Percentiles rank a stretch among this genome's conserved stretches.
phyloP scores from a whole-genome alignment of 2,113 vertebrate genomes.

The Cettia cetti region DNA sequence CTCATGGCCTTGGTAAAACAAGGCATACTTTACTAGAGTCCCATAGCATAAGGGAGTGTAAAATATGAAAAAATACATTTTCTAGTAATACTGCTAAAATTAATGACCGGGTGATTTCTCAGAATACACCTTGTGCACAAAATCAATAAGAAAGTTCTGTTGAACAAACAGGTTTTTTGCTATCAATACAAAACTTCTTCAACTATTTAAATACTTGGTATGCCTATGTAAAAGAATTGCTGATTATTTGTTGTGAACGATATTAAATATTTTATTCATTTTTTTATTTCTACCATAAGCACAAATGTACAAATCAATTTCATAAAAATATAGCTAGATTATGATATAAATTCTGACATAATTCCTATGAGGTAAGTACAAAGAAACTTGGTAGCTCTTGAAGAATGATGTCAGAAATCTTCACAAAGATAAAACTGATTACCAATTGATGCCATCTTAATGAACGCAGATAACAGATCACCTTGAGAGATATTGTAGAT shows the following conservation, averaged over 20 bases:
- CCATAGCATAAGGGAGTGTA: neutral
- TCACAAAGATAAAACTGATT: neutral
- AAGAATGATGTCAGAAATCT: neutral
- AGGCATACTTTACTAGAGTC: neutral
- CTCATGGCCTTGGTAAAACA: neutral
- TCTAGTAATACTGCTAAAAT: neutral
- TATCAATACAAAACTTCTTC: neutral
- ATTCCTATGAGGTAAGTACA: neutral
- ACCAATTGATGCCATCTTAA: neutral
- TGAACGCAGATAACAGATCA: neutral
- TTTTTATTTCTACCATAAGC: neutral
- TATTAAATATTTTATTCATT: neutral
- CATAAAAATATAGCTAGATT: neutral
- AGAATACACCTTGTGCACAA: neutral
- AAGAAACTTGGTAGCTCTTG: neutral
- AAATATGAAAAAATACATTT: neutral
- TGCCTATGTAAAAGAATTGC: neutral
- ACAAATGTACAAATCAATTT: neutral
- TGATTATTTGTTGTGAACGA: neutral
- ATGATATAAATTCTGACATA: neutral
- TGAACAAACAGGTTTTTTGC: neutral
- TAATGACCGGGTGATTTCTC: neutral
- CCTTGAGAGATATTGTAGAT: neutral
- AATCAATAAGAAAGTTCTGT: neutral
- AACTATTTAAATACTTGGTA: neutral